Base-by-base conservation (phyloP, 2,113 vertebrate species). In the Tauraco erythrolophus region DNA sequence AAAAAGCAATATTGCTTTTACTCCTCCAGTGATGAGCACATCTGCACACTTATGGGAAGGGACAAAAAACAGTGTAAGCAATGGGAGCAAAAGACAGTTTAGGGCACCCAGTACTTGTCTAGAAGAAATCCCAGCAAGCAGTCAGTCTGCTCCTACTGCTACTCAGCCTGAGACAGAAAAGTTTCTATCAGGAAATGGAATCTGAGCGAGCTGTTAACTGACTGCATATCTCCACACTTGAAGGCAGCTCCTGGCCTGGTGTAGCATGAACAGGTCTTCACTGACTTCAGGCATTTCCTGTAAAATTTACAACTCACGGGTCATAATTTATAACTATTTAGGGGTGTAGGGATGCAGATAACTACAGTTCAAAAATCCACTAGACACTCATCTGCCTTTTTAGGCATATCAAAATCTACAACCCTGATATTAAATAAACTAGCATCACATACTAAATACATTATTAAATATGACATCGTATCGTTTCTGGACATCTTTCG, bases 151-250 rank as follows among this genome's bases (percentile, higher is more conserved):
- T 68, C 22, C 54, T 64, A 25, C n/a, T 56, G 41, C 65, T 62
- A 9, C 39, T 35, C 12, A 74, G 71, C 19, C 22, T 43, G 31
- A 83, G n/a, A n/a, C 8, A 70, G 31, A 41, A 65, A 68, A n/a
- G 24, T 14, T 92, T 89, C 51, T 60, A 9, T 56, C 24, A 48
- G 51, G 46, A 71, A 89, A 64, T 9, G 71, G 65, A 48, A 90
- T 19, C 53, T 46, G 43, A 51, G 13, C 28, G n/a, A 37, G 27
- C 6, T 57, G 41, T 31, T 66, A 70, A 10, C 8, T 28, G 54
- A 8, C 24, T 31, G 8, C 25, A 57, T 25, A 46, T 0, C 41
- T 68, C n/a, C 2, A 0, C 7, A 11, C 43, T 88, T 51, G 30
- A 46, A 48, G 58, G 46, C 37, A 79, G 43, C 22, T 77, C 39